A percentile compares a stretch with the other conserved stretches of the same genome.
Evolutionary conservation across 1,140 invertebrate species (phyloP).

Genomic region (Andrena cerasifolii): DNA sequence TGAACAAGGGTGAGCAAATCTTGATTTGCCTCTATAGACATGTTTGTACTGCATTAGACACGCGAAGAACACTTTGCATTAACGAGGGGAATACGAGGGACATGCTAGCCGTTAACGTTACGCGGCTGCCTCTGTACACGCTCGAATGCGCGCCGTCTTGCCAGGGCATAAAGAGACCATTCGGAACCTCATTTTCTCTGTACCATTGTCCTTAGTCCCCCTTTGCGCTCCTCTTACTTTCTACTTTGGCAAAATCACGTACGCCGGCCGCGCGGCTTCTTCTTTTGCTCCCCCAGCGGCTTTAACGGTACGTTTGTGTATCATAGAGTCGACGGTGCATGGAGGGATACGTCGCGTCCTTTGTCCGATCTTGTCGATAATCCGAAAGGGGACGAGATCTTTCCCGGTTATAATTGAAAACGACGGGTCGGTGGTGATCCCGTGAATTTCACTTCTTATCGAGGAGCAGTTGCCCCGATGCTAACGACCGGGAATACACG

Average conservation of each 20-base stretch:
- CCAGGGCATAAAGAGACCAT: constrained; percentile 26
- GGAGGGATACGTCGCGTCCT: constrained; percentile 1
- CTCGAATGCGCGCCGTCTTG: constrained; percentile 25
- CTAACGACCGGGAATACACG: background rate
- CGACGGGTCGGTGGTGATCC: background rate
- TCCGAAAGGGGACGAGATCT: background rate
- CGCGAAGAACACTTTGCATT: background rate
- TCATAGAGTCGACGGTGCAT: background rate
- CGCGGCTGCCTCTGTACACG: background rate
- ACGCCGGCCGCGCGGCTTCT: background rate
- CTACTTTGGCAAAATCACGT: constrained; percentile 42
- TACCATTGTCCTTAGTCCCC: constrained; percentile 20
- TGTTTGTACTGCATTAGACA: too few relatives aligned
- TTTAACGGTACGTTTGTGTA: constrained; percentile 21
- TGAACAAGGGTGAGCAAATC: too few relatives aligned
- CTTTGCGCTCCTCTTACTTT: constrained; percentile 30
- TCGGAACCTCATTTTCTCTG: constrained; percentile 40
- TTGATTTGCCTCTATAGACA: too few relatives aligned
- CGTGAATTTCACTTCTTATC: constrained; percentile 17
- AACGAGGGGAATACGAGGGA: background rate
- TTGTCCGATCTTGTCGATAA: constrained; percentile 10
- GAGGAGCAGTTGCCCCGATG: background rate
- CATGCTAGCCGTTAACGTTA: background rate
- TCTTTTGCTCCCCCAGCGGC: background rate
- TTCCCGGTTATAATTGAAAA: background rate